Evolutionary conservation across 2,797 vertebrate species (phyloP), one percentile per base, ranked within the genome.

Genomic region (Lutjanus campechanus): DNA sequence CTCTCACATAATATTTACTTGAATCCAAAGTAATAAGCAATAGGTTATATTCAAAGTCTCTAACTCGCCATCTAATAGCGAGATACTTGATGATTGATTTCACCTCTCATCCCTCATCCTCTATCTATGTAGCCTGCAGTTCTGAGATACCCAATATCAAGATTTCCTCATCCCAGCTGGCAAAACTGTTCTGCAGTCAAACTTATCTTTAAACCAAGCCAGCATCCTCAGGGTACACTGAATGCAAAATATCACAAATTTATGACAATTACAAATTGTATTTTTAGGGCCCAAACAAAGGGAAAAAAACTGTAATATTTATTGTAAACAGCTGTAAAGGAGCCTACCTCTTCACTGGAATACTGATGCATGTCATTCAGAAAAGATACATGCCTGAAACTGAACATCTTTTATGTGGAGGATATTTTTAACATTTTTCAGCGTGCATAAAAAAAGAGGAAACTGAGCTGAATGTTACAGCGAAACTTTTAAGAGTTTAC

Each of bases 81-180:
- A 73, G 51, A 66, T 51, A n/a, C 59, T 40, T 11, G 1, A 49
- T 56, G 64, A 71, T 19, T 69, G 59, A 82, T 70, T 58, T 61
- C 51, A 46, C 22, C 41, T 62, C 78, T 79, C 69, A 73, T 72
- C 53, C 36, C 41, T 78, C 49, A 50, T 70, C 60, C 36, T 80
- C 60, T 67, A 55, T 79, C 50, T 66, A 59, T 78, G 69, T 47
- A 75, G 69, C 60, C 81, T 83, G 84, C 77, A 74, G 68, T 64
- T 56, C 70, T 69, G 44, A 87, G 77, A 86, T 85, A 81, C 58
- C 40, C 40, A 67, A n/a, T 15, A 56, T 84, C 62, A 56, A 82
- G 40, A 79, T 81, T 67, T 67, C 72, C 25, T 61, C 36, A 69
- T 80, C 56, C 44, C 61, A 44, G 70, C 69, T 53, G 59, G 41